phyloP scores from a whole-genome alignment of 2,113 vertebrate species.

The Hirundichthys speculiger region DNA sequence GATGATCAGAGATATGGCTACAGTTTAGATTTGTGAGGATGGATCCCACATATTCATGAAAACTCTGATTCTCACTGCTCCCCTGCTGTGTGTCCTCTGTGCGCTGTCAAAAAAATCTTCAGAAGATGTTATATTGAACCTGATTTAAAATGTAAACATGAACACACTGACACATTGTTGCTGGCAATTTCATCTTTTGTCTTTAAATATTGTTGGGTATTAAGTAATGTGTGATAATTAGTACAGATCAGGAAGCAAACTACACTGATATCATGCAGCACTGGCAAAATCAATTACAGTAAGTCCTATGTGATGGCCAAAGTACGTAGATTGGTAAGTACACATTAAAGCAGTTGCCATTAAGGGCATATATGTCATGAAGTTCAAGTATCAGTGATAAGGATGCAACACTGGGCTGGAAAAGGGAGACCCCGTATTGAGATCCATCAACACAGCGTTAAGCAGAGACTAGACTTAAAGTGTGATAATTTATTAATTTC shows the following conservation, averaged over 20 bases:
- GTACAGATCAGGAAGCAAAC: slow-evolving; percentile 30
- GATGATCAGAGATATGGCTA: no score
- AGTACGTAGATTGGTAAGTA: slow-evolving; percentile 48
- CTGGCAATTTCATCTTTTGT: not conserved
- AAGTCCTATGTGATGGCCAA: slow-evolving; percentile 24
- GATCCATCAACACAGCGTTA: slow-evolving; percentile 10
- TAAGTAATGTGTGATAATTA: slow-evolving; percentile 32
- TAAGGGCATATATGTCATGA: slow-evolving; percentile 45
- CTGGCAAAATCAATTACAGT: slow-evolving; percentile 33
- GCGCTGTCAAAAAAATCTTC: not conserved
- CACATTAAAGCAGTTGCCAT: slow-evolving; percentile 41
- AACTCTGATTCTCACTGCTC: no score
- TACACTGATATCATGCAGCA: slow-evolving; percentile 14
- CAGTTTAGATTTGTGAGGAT: no score
- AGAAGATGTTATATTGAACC: not conserved
- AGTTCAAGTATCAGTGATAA: slow-evolving; percentile 24
- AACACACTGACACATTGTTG: not conserved
- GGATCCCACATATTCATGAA: no score
- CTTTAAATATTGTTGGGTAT: slow-evolving; percentile 18
- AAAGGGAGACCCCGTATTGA: not conserved
- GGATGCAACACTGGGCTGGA: slow-evolving; percentile 22
- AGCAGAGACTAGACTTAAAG: slow-evolving; percentile 1
- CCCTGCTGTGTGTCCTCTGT: no score
- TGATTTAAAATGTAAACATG: slow-evolving; percentile 17
- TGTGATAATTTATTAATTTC: slow-evolving; percentile 1